phyloP scores from a whole-genome alignment of 2,113 vertebrate genomes.

The Corapipo altera region DNA sequence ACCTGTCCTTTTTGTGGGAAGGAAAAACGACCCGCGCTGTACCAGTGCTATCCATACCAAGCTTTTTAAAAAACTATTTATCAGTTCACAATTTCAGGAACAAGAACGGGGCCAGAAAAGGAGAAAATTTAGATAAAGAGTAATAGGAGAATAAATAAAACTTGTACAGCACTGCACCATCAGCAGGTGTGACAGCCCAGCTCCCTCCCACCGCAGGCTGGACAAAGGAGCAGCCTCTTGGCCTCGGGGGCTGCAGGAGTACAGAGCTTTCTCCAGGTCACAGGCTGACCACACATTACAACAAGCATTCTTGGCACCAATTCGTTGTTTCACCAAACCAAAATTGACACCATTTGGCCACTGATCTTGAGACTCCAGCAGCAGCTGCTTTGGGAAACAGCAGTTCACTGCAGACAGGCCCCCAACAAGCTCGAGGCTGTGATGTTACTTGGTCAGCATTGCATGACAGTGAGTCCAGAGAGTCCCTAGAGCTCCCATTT shows the following conservation, averaged over 20 bases:
- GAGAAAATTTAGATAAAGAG: neutral
- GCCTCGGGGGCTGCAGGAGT: fast-evolving
- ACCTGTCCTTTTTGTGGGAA: neutral
- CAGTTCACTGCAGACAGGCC: neutral
- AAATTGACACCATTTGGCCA: neutral
- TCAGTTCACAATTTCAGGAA: neutral
- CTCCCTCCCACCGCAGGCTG: neutral
- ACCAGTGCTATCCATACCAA: fast-evolving
- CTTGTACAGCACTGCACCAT: fast-evolving
- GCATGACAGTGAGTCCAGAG: no score
- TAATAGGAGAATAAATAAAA: neutral
- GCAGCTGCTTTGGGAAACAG: neutral
- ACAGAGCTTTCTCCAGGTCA: neutral
- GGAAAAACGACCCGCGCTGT: neutral
- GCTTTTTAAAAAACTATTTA: neutral
- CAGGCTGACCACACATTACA: neutral
- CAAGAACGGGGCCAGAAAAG: neutral
- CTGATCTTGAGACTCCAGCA: neutral
- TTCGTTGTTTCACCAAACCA: neutral
- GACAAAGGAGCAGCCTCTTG: neutral
- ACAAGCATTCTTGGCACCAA: neutral
- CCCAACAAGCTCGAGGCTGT: neutral
- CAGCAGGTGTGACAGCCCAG: neutral
- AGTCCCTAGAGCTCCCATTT: neutral
- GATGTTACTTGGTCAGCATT: neutral